phyloP scores from a whole-genome alignment of 2,888 invertebrate species.

The Stramonita haemastoma region DNA sequence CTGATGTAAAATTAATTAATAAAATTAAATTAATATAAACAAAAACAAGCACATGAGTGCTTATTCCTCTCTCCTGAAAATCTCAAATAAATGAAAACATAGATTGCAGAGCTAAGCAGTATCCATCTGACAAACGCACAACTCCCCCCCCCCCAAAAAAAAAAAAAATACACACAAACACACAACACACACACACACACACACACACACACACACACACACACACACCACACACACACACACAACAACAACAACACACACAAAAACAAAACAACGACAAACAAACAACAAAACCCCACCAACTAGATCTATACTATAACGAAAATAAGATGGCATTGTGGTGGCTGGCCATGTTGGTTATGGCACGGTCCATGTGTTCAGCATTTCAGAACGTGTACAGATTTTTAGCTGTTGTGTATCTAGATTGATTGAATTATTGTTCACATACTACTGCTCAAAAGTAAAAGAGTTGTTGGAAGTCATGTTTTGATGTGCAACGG shows the following conservation, averaged over 20 bases:
- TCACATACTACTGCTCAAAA: no score
- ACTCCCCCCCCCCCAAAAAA: no score
- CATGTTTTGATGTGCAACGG: no score
- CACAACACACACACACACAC: background rate
- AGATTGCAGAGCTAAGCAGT: background rate
- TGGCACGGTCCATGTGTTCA: background rate
- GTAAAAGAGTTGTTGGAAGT: no score
- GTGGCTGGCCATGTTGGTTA: background rate
- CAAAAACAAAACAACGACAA: background rate
- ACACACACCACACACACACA: constrained; percentile 29
- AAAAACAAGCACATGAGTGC: background rate
- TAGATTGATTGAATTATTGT: background rate
- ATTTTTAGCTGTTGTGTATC: background rate
- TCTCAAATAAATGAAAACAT: background rate
- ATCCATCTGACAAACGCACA: background rate
- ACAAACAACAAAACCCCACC: background rate
- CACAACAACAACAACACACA: background rate
- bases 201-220: constrained; percentile 20
- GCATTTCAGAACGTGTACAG: background rate
- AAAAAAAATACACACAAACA: background rate
- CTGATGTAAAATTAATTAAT: no score
- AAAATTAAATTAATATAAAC: background rate
- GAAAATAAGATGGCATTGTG: background rate
- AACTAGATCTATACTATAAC: background rate
- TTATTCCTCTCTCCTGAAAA: no score